A percentile compares a stretch with the other conserved stretches of the same genome.
Conservation (phyloP, 2,888 invertebrate genomes). For the Diachrysia chrysitis region DNA sequence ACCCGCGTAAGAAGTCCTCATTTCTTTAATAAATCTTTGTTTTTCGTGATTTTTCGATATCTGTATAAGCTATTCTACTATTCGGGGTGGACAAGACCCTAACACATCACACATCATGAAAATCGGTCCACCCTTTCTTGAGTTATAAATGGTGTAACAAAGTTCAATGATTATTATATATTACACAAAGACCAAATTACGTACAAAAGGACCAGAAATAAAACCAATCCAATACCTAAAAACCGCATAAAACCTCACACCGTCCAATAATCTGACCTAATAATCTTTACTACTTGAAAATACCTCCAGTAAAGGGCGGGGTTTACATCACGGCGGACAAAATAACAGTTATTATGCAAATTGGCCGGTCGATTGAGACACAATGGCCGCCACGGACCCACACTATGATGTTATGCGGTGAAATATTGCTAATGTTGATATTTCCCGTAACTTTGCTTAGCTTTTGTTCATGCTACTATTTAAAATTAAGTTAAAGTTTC, state of each 20-base stretch:
- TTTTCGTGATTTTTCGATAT: too few species aligned
- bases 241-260: slow-evolving; percentile 23
- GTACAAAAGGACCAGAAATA: not conserved
- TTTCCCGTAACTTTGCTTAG: slow-evolving; percentile 22
- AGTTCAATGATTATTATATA: not conserved
- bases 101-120: too few species aligned
- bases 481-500: not conserved
- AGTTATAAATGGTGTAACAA: too few species aligned
- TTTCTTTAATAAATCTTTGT: too few species aligned
- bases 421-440: slow-evolving; percentile 37
- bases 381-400: slow-evolving; percentile 45
- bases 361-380: slow-evolving; percentile 60
- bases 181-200: not conserved
- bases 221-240: slow-evolving; percentile 17
- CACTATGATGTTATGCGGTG: slow-evolving; percentile 20
- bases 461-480: not conserved
- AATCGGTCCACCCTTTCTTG: too few species aligned
- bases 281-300: slow-evolving; percentile 53
- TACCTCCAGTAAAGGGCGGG: slow-evolving; percentile 36
- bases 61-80: too few species aligned
- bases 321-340: slow-evolving; percentile 42
- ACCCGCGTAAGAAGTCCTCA: too few species aligned
- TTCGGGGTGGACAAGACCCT: too few species aligned
- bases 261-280: slow-evolving; percentile 50
- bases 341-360: slow-evolving; percentile 67